These are phyloP conservation scores for Aythya baeri DNA, from an alignment of 2,113 vertebrate species.

Conservation along the genomic window DNA sequence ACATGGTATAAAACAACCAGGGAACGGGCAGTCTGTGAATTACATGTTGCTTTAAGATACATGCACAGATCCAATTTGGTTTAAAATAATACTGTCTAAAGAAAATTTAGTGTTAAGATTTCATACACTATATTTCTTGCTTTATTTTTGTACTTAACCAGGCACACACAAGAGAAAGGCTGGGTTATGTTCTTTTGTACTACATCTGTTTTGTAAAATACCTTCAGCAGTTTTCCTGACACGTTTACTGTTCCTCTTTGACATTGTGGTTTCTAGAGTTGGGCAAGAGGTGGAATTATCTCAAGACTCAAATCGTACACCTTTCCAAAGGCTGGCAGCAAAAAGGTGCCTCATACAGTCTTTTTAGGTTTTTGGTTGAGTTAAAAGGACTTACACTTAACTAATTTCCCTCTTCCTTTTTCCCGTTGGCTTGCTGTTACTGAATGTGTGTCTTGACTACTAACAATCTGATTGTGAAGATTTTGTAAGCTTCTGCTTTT, in stretches of 20 bases:
- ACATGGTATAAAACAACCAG: background rate
- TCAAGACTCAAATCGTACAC: slow-evolving; percentile 88
- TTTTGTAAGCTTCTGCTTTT: background rate
- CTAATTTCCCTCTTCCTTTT: background rate
- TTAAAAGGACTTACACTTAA: slow-evolving; percentile 58
- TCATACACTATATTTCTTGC: background rate
- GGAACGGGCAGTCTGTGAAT: background rate
- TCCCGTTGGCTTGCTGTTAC: slow-evolving; percentile 1
- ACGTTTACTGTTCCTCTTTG: slow-evolving; percentile 79
- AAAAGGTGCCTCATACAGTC: slow-evolving; percentile 85
- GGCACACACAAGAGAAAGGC: background rate
- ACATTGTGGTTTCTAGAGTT: slow-evolving; percentile 88
- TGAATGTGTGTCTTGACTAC: slow-evolving; percentile 50
- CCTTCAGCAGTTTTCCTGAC: slow-evolving; percentile 46
- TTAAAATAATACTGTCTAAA: background rate
- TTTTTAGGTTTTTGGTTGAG: slow-evolving; percentile 46
- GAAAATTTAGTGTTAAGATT: background rate
- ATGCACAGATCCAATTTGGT: background rate
- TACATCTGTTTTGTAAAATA: background rate
- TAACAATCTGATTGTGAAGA: slow-evolving; percentile 36
- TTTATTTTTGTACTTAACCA: background rate
- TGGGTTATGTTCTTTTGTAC: background rate
- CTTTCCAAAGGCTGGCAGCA: slow-evolving; percentile 85
- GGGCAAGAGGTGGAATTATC: slow-evolving; percentile 84
- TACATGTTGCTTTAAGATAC: background rate